These are phyloP conservation scores for Mycalesis mineus DNA, from an alignment of 2,888 invertebrate genomes.

Conservation along the genomic window DNA sequence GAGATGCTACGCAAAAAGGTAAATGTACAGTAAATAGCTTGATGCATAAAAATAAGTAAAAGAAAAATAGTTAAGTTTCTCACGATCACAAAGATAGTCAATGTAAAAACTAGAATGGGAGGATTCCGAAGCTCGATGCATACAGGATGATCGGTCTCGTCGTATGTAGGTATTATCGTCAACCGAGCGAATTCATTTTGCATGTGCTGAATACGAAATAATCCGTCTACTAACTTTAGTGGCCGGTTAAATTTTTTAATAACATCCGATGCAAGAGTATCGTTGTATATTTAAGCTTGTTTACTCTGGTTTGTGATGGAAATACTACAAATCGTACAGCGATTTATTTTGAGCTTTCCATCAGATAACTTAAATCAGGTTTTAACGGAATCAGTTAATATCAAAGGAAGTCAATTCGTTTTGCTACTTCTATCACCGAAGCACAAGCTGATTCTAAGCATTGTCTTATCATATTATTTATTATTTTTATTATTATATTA, in stretches of 20 bases:
- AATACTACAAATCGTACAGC: not conserved
- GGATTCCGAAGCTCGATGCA: constrained; percentile 49
- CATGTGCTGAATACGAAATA: constrained; percentile 23
- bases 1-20: not conserved
- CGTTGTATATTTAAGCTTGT: not conserved
- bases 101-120: constrained; percentile 55
- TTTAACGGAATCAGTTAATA: no score
- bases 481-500: no score
- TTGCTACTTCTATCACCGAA: no score
- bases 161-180: constrained; percentile 25
- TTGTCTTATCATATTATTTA: no score
- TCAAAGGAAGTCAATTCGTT: no score
- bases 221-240: not conserved
- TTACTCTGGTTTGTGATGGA: not conserved
- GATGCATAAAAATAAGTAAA: constrained; percentile 5
- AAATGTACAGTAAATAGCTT: constrained; percentile 7
- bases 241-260: not conserved
- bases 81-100: constrained; percentile 61
- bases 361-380: not conserved
- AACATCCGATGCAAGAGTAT: not conserved
- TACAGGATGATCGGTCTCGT: constrained; percentile 25
- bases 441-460: not conserved
- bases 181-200: constrained; percentile 22
- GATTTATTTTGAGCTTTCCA: not conserved
- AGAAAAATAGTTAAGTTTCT: constrained; percentile 40